Evolutionary conservation across 2,888 invertebrate species (phyloP).

Genomic region (Lasioglossum malachurum): DNA sequence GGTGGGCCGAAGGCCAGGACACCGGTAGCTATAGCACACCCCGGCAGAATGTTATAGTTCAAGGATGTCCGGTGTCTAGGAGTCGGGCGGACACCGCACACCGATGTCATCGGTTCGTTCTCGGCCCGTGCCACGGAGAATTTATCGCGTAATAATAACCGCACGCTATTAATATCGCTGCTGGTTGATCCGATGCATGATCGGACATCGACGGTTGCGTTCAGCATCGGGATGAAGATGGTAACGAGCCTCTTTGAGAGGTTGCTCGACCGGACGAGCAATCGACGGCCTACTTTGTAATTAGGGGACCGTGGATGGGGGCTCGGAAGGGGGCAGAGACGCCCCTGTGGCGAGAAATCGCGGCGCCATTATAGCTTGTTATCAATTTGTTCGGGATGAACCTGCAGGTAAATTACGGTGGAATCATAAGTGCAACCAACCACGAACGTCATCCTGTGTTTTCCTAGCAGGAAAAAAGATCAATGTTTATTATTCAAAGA

Average conservation of each 20-base stretch:
- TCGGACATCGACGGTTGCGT: conserved; percentile 7
- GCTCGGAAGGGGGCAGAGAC: not conserved
- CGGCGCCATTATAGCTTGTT: not conserved
- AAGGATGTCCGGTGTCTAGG: conserved; percentile 55
- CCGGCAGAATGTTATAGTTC: conserved; percentile 61
- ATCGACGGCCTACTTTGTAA: conserved; percentile 19
- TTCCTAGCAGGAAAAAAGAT: not conserved
- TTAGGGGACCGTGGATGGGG: conserved; percentile 13
- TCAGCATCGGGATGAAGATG: not conserved
- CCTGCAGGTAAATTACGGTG: not conserved
- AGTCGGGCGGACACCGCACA: not conserved
- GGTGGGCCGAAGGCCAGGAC: not conserved
- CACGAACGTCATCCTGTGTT: not conserved
- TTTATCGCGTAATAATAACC: conserved; percentile 25
- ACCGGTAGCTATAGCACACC: conserved; percentile 1
- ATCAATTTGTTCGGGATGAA: not conserved
- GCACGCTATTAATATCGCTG: conserved; percentile 37
- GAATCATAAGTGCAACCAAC: not conserved
- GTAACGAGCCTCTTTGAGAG: conserved; percentile 9
- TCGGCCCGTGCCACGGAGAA: not conserved
- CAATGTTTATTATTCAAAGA: too few species aligned
- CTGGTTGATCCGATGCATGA: conserved; percentile 18
- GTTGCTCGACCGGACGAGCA: conserved; percentile 2
- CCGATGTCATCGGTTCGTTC: not conserved
- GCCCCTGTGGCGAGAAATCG: not conserved